phyloP scores from a whole-genome alignment of 2,888 invertebrate species.

The Aplocera efformata region DNA sequence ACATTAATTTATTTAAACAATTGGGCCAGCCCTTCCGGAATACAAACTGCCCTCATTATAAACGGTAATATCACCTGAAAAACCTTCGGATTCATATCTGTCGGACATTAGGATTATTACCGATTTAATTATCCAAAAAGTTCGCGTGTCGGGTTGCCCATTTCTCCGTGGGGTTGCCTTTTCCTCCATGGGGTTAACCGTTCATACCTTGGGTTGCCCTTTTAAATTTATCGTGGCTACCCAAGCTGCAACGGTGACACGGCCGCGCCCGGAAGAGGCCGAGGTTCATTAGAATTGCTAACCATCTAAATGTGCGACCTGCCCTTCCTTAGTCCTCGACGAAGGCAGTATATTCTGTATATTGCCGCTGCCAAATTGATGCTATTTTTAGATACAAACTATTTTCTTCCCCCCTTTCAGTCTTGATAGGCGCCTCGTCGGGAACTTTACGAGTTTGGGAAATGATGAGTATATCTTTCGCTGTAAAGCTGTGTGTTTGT shows the following conservation, averaged over 20 bases:
- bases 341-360: slow-evolving; percentile 28
- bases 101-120: slow-evolving; percentile 39
- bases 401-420: slow-evolving; percentile 28
- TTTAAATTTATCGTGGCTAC: slow-evolving; percentile 38
- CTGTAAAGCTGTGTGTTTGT: slow-evolving; percentile 14
- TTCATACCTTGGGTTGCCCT: slow-evolving; percentile 24
- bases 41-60: slow-evolving; percentile 20
- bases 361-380: slow-evolving; percentile 27
- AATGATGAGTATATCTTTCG: slow-evolving; percentile 28
- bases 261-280: slow-evolving; percentile 26
- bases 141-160: slow-evolving; percentile 43
- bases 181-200: background rate
- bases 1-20: too few relatives aligned
- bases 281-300: slow-evolving; percentile 54
- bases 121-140: slow-evolving; percentile 46
- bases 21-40: too few relatives aligned
- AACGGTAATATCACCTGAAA: slow-evolving; percentile 25
- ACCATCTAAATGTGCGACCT: slow-evolving; percentile 36
- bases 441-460: slow-evolving; percentile 36
- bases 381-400: slow-evolving; percentile 32
- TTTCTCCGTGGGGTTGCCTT: slow-evolving; percentile 16
- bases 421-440: slow-evolving; percentile 30
- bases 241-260: slow-evolving; percentile 37
- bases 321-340: slow-evolving; percentile 36
- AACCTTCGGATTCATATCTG: slow-evolving; percentile 35